phyloP scores from a whole-genome alignment of 2,888 invertebrate species.

The Scaptodrosophila latifasciaeformis region DNA sequence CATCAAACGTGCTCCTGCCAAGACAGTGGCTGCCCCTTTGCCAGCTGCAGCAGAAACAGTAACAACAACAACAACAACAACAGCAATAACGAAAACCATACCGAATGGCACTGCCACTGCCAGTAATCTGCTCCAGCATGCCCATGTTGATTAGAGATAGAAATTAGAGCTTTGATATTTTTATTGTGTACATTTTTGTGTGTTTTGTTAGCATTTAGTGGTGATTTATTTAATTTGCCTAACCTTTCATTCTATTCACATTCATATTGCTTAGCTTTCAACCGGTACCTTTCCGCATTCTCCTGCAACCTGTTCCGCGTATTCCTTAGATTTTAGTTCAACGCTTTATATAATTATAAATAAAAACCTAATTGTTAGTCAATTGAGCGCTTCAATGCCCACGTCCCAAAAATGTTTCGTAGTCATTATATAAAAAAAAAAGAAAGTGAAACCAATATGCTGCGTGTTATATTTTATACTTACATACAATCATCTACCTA shows the following conservation, averaged over 20 bases:
- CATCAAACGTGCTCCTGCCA: slow-evolving; percentile 52
- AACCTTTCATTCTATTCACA: not conserved
- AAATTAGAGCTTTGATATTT: slow-evolving; percentile 17
- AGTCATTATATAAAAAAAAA: not conserved
- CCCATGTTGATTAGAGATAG: slow-evolving; percentile 57
- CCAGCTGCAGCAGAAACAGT: slow-evolving; percentile 2
- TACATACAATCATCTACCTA: no score
- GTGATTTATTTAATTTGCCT: slow-evolving; percentile 41
- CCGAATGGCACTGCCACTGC: slow-evolving; percentile 30
- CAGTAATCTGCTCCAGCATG: slow-evolving; percentile 29
- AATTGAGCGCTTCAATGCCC: slow-evolving; percentile 29
- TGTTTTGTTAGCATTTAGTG: slow-evolving; percentile 34
- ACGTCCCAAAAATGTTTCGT: slow-evolving; percentile 1
- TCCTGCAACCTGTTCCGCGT: not conserved
- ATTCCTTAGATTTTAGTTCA: slow-evolving; percentile 48
- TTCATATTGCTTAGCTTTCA: not conserved
- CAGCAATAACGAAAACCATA: slow-evolving; percentile 12
- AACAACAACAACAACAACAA: slow-evolving; percentile 5
- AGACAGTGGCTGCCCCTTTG: slow-evolving; percentile 3
- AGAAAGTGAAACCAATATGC: no score
- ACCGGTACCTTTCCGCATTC: not conserved
- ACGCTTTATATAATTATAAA: slow-evolving; percentile 64
- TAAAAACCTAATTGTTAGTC: slow-evolving; percentile 61
- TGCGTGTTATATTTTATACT: no score
- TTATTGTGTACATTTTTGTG: slow-evolving; percentile 35